Percentiles rank a stretch among this genome's conserved stretches.
These are phyloP conservation scores for Gonioctena quinquepunctata DNA, from an alignment of 1,140 invertebrate species.

Conservation along the genomic window DNA sequence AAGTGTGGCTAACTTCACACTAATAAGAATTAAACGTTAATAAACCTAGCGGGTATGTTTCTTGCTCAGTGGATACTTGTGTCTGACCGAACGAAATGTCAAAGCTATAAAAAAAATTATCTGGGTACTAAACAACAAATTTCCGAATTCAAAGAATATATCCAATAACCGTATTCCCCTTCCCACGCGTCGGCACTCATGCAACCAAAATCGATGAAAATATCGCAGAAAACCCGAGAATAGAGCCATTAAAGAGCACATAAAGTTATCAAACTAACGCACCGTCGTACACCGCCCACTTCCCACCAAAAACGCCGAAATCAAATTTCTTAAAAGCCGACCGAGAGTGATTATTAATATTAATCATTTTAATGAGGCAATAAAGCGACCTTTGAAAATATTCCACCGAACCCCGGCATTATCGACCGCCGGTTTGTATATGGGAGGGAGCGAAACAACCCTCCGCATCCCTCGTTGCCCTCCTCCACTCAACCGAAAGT, in stretches of 20 bases:
- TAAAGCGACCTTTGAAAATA: conserved; percentile 13
- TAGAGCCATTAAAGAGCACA: background rate
- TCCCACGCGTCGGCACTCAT: background rate
- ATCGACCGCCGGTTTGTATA: conserved; percentile 8
- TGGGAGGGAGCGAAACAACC: conserved; percentile 8
- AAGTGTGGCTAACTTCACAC: too few species aligned
- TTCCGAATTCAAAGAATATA: too few species aligned
- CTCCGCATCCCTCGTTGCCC: background rate
- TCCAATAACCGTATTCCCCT: too few species aligned
- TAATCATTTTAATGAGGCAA: conserved; percentile 11
- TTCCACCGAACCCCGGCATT: background rate
- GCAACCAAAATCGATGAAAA: background rate
- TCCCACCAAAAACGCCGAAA: background rate
- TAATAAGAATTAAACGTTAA: too few species aligned
- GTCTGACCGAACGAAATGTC: too few species aligned
- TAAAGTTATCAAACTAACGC: background rate
- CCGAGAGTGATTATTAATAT: conserved; percentile 6
- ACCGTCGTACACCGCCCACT: background rate
- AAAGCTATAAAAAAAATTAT: too few species aligned
- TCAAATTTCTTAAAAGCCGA: background rate
- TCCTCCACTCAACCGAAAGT: conserved; percentile 30
- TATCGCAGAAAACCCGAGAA: background rate
- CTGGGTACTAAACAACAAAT: too few species aligned
- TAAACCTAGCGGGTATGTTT: too few species aligned
- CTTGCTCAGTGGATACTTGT: too few species aligned